Conservation (phyloP, 2,888 invertebrate species). For the Chesias legatella region DNA sequence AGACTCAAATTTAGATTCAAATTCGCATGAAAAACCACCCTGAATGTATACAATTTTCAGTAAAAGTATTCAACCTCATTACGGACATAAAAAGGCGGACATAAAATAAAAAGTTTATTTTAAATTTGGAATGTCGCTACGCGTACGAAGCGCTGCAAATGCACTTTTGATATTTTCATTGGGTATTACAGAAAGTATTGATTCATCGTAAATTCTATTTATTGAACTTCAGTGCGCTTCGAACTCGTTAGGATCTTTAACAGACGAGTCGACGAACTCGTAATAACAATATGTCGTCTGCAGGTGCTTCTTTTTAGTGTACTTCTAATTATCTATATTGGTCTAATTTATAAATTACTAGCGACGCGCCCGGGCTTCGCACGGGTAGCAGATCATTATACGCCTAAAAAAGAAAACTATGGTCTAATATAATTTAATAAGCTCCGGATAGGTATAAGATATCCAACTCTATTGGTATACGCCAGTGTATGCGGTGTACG, state of each 20-base stretch:
- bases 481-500: no score
- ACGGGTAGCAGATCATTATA: no score
- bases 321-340: no score
- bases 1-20: no score
- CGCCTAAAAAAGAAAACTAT: no score
- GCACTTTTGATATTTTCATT: slow-evolving; percentile 19
- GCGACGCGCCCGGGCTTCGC: no score
- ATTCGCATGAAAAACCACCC: no score
- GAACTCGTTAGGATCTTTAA: slow-evolving; percentile 14
- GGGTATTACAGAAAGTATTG: slow-evolving; percentile 12
- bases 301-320: slow-evolving; percentile 5
- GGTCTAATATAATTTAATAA: no score
- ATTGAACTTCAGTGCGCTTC: slow-evolving; percentile 9
- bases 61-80: not conserved
- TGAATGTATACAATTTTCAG: no score
- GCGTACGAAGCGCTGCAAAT: slow-evolving; percentile 10
- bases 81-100: not conserved
- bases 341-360: no score
- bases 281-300: slow-evolving; percentile 10
- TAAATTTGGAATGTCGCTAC: not conserved
- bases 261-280: slow-evolving; percentile 13
- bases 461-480: no score
- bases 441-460: no score
- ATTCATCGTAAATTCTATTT: slow-evolving; percentile 13
- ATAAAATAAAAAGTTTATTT: not conserved